A percentile compares a stretch with the other conserved stretches of the same genome.
Conservation (phyloP, 2,113 vertebrate species). For the Vombatus ursinus region DNA sequence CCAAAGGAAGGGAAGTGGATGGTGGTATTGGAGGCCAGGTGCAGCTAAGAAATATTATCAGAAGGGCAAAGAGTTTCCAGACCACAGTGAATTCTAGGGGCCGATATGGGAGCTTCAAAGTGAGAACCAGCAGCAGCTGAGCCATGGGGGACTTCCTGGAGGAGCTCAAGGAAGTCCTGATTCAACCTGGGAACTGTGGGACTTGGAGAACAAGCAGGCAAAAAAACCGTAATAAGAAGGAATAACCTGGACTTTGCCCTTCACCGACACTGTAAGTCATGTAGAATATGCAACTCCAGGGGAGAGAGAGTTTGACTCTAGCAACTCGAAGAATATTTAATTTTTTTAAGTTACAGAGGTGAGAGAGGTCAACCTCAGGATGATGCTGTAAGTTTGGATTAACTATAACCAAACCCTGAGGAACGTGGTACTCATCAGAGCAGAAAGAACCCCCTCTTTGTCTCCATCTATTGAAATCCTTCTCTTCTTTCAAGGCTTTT, state of each 20-base stretch:
- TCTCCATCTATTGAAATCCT: neutral
- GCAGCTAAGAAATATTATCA: neutral
- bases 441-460: neutral
- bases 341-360: neutral
- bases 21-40: neutral
- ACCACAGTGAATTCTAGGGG: neutral
- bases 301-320: no score
- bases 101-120: neutral
- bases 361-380: no score
- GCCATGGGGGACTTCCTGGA: neutral
- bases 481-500: neutral
- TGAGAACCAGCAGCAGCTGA: neutral
- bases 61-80: neutral
- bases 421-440: neutral
- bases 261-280: no score
- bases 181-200: neutral
- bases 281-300: neutral
- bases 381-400: neutral
- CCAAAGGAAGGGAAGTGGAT: neutral
- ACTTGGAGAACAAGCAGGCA: neutral
- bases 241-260: neutral
- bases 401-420: neutral
- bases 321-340: neutral
- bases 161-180: neutral
- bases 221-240: neutral